Evolutionary conservation across 1,140 invertebrate species (phyloP).

Genomic region (Brachionus paranguensis): DNA sequence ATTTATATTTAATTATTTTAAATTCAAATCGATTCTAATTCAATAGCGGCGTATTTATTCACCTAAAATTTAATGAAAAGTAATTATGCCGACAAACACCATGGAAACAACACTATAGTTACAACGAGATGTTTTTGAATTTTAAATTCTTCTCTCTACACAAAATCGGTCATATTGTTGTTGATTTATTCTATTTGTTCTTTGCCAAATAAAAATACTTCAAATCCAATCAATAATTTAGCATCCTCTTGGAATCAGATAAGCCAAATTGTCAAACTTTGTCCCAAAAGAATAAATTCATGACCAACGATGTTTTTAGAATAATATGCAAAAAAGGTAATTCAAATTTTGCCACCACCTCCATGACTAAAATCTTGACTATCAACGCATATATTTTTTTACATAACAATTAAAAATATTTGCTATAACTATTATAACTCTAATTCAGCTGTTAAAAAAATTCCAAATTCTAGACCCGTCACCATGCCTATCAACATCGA

Average conservation of each 20-base stretch:
- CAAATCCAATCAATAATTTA: not conserved
- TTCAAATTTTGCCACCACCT: not conserved
- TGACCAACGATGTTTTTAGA: constrained; percentile 32
- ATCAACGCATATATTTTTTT: not conserved
- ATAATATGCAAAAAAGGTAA: constrained; percentile 41
- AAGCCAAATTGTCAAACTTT: not conserved
- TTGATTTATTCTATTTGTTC: constrained; percentile 8
- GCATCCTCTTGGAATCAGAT: not conserved
- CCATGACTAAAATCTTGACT: constrained; percentile 2
- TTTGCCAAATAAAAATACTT: not conserved
- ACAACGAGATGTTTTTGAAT: constrained; percentile 12
- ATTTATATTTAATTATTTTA: not conserved
- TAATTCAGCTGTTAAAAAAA: not conserved
- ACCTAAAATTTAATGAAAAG: not conserved
- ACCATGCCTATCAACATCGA: constrained; percentile 41
- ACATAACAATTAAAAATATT: constrained; percentile 30
- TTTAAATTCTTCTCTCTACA: constrained; percentile 3
- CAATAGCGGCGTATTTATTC: not conserved
- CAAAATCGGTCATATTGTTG: constrained; percentile 14
- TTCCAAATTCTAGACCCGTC: not conserved
- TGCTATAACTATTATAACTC: not conserved
- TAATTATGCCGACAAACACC: not conserved
- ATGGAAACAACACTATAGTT: constrained; percentile 26
- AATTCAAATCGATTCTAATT: not conserved
- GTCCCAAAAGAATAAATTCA: not conserved